Evolutionary conservation across 2,113 vertebrate species (phyloP).

Genomic region (Danionella cerebrum): DNA sequence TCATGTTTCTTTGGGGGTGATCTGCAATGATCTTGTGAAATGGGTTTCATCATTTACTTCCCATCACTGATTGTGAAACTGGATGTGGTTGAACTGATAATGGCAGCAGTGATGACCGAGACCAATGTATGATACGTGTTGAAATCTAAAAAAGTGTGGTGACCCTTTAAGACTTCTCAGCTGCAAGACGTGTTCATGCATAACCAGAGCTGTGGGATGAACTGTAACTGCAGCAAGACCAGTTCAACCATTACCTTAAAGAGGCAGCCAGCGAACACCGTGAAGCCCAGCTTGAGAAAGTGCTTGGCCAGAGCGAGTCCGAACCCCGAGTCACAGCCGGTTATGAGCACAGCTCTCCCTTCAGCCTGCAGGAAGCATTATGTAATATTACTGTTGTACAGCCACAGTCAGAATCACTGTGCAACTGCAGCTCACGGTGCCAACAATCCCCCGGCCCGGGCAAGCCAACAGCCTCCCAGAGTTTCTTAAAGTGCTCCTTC

Average conservation of each 20-base stretch:
- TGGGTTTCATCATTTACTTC: background rate
- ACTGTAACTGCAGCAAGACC: background rate
- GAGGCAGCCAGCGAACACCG: constrained; percentile 77
- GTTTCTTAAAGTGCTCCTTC: background rate
- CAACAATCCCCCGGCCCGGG: background rate
- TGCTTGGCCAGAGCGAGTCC: constrained; percentile 72
- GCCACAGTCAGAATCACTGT: background rate
- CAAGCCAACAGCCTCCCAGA: background rate
- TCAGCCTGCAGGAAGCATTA: constrained; percentile 52
- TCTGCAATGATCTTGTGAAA: background rate
- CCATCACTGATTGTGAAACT: too few species aligned
- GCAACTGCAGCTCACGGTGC: background rate
- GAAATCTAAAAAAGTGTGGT: too few species aligned
- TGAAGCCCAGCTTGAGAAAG: constrained; percentile 73
- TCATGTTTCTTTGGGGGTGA: too few species aligned
- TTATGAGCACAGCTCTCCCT: constrained; percentile 73
- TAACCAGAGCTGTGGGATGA: too few species aligned
- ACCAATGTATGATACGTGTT: too few species aligned
- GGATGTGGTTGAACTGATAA: too few species aligned
- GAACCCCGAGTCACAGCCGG: constrained; percentile 80
- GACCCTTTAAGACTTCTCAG: too few species aligned
- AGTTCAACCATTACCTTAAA: constrained; percentile 57
- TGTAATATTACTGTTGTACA: background rate
- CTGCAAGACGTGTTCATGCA: too few species aligned
- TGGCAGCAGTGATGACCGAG: too few species aligned